These are phyloP conservation scores for Drosophila multiciliata DNA, from an alignment of 2,888 invertebrate genomes.

Conservation along the genomic window DNA sequence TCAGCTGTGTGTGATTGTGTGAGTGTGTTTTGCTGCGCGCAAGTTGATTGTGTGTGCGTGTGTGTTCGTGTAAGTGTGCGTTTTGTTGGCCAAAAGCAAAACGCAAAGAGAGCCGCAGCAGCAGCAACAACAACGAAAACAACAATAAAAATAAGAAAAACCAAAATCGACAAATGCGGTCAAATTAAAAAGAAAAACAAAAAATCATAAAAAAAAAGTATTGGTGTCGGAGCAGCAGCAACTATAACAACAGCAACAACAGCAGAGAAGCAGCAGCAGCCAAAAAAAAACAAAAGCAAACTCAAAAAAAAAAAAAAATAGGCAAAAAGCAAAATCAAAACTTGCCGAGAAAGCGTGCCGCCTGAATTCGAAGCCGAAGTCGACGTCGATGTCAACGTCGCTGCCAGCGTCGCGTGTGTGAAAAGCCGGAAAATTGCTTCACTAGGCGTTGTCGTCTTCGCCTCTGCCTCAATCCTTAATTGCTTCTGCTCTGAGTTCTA, in stretches of 20 bases:
- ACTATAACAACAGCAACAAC: constrained; percentile 29
- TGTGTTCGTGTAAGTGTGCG: constrained; percentile 56
- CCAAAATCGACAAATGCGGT: constrained; percentile 79
- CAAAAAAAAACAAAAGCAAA: constrained; percentile 44
- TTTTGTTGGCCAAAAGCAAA: constrained; percentile 73
- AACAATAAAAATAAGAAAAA: constrained; percentile 63
- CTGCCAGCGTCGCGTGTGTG: constrained; percentile 30
- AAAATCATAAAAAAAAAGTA: constrained; percentile 41
- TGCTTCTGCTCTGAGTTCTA: constrained; percentile 2
- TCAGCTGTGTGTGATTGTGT: constrained; percentile 45
- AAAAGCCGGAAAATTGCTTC: constrained; percentile 72
- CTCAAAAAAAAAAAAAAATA: constrained; percentile 30
- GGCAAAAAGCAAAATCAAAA: constrained; percentile 40
- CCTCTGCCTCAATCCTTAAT: constrained; percentile 22
- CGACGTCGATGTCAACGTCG: constrained; percentile 24
- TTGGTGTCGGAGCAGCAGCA: constrained; percentile 49
- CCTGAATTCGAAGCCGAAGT: constrained; percentile 26
- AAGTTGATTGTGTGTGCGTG: constrained; percentile 39
- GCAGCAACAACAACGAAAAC: constrained; percentile 46
- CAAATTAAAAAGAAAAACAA: constrained; percentile 78
- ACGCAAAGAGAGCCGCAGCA: constrained; percentile 67
- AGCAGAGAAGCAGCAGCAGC: constrained; percentile 23
- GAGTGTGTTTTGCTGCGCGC: constrained; percentile 44
- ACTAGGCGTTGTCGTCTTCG: constrained; percentile 20
- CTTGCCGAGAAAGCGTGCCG: constrained; percentile 72